A percentile compares a stretch with the other conserved stretches of the same genome.
phyloP scores from a whole-genome alignment of 2,888 invertebrate species.

The Hoplodrina ambigua region DNA sequence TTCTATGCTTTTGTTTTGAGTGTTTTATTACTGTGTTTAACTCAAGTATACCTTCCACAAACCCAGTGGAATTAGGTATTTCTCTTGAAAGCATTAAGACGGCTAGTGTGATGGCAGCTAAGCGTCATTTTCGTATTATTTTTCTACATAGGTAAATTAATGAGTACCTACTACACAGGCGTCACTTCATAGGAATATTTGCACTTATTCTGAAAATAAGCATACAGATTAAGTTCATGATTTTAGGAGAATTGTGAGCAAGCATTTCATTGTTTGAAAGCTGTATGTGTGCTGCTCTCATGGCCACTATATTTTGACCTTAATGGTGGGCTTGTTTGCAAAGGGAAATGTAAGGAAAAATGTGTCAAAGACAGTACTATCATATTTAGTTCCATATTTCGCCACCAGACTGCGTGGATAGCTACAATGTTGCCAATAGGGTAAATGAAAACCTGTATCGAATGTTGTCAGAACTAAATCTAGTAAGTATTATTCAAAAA shows the following conservation, averaged over 20 bases:
- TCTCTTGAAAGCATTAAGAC: not conserved
- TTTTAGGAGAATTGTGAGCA: not conserved
- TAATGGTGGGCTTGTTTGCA: not conserved
- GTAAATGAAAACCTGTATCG: not conserved
- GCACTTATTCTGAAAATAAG: not conserved
- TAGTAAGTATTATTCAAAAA: not conserved
- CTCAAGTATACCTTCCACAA: not conserved
- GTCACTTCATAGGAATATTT: not conserved
- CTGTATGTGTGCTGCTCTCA: too few relatives aligned
- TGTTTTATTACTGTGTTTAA: constrained; percentile 14
- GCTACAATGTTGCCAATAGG: constrained; percentile 15
- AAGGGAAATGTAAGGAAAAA: constrained; percentile 2
- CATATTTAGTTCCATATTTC: not conserved
- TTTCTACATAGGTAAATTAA: not conserved
- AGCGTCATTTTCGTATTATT: not conserved
- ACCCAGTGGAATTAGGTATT: not conserved
- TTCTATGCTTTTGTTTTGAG: not conserved
- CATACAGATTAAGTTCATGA: not conserved
- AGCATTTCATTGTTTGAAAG: not conserved
- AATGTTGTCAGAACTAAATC: not conserved
- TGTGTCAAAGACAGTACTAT: not conserved
- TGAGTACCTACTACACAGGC: too few relatives aligned
- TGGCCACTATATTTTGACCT: not conserved
- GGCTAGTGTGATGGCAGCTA: too few relatives aligned
- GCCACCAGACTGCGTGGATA: constrained; percentile 4